phyloP scores from a whole-genome alignment of 2,888 invertebrate genomes.

The Clostera curtula region DNA sequence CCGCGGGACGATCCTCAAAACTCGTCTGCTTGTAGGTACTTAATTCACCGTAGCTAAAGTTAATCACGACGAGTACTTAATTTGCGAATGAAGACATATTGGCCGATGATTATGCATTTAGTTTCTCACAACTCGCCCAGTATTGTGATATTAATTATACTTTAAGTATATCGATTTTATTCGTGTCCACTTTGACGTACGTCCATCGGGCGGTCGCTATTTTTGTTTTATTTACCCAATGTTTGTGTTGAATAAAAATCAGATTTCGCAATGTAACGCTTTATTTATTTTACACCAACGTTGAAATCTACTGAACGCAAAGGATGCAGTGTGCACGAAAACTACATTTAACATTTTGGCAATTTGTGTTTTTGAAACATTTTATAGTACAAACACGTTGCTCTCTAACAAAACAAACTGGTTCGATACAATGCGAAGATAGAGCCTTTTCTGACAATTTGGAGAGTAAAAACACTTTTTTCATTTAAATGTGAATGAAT shows the following conservation, averaged over 20 bases:
- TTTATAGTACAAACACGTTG: too few relatives aligned
- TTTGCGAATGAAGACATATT: conserved; percentile 24
- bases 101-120: conserved; percentile 45
- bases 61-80: conserved; percentile 27
- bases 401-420: too few relatives aligned
- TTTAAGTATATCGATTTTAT: conserved; percentile 36
- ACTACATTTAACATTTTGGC: too few relatives aligned
- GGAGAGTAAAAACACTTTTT: too few relatives aligned
- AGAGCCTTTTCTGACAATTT: too few relatives aligned
- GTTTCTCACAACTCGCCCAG: conserved; percentile 36
- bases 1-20: too few relatives aligned
- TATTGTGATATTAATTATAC: conserved; percentile 51
- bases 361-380: too few relatives aligned
- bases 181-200: conserved; percentile 11
- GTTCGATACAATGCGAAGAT: too few relatives aligned
- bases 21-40: too few relatives aligned
- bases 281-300: conserved; percentile 16
- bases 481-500: too few relatives aligned
- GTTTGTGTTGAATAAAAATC: conserved; percentile 20
- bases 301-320: conserved; percentile 9
- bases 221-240: conserved; percentile 14
- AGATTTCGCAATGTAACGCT: conserved; percentile 12
- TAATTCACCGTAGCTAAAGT: too few relatives aligned
- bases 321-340: conserved; percentile 3
- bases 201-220: conserved; percentile 1